These are phyloP conservation scores for Cyclina sinensis DNA, from an alignment of 1,140 invertebrate genomes.

Conservation along the genomic window DNA sequence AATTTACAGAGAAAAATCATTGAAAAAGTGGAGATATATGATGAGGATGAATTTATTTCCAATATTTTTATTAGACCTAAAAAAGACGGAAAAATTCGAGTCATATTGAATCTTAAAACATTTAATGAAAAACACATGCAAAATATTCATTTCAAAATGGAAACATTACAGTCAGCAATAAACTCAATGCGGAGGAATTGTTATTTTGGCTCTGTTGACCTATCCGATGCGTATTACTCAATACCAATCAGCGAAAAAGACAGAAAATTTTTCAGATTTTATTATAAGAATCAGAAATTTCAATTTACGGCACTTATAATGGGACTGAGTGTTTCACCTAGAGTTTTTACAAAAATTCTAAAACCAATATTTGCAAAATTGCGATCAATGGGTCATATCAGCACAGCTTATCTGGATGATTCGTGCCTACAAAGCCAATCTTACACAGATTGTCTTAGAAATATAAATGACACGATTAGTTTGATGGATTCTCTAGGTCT, in stretches of 20 bases:
- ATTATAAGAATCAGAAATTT: not conserved
- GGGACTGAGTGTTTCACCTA: not conserved
- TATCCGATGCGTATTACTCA: not conserved
- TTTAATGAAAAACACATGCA: not conserved
- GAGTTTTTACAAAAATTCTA: slow-evolving; percentile 43
- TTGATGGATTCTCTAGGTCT: not conserved
- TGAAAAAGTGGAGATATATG: not conserved
- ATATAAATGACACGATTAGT: not conserved
- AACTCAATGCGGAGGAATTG: not conserved
- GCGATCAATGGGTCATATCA: slow-evolving; percentile 19
- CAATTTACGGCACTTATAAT: not conserved
- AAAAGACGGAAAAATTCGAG: not conserved
- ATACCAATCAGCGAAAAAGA: not conserved
- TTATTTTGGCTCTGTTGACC: not conserved
- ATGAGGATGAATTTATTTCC: slow-evolving; percentile 12
- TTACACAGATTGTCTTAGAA: not conserved
- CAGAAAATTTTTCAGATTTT: slow-evolving; percentile 25
- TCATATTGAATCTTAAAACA: not conserved
- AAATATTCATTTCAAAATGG: slow-evolving; percentile 7
- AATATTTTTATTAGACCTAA: slow-evolving; percentile 49
- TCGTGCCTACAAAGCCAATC: slow-evolving; percentile 32
- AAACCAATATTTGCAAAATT: slow-evolving; percentile 55
- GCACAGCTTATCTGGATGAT: slow-evolving; percentile 46
- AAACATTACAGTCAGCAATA: not conserved
- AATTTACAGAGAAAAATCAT: not conserved